Percentiles rank a stretch among this genome's conserved stretches.
phyloP scores from a whole-genome alignment of 2,113 vertebrate genomes.

The Symphodus melops region DNA sequence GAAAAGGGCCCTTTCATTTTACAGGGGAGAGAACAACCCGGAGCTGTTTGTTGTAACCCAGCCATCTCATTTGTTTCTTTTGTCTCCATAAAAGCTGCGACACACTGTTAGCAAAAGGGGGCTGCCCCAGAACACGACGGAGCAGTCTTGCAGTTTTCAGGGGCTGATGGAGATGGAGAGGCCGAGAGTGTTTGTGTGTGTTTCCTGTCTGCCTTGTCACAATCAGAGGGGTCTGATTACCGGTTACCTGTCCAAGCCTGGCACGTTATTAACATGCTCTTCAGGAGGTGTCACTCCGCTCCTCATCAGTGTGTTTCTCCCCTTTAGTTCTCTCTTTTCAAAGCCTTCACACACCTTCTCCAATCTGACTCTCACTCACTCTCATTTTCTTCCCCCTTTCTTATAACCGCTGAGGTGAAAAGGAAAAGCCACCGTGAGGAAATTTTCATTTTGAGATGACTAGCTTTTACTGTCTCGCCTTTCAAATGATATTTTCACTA shows the following conservation, averaged over 20 bases:
- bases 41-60: constrained; percentile 73
- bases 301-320: constrained; percentile 61
- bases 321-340: constrained; percentile 34
- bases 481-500: constrained; percentile 77
- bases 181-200: constrained; percentile 41
- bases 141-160: constrained; percentile 49
- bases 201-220: constrained; percentile 59
- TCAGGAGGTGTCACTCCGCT: constrained; percentile 71
- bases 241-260: constrained; percentile 67
- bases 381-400: constrained; percentile 19
- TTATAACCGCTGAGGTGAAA: constrained; percentile 69
- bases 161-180: constrained; percentile 67
- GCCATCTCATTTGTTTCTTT: constrained; percentile 76
- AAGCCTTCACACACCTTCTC: constrained; percentile 17
- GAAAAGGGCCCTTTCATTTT: constrained; percentile 59
- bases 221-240: constrained; percentile 77
- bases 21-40: constrained; percentile 62
- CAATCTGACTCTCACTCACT: constrained; percentile 27
- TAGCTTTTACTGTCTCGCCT: constrained; percentile 73
- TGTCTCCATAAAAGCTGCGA: constrained; percentile 69
- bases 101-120: constrained; percentile 66
- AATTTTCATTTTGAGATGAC: constrained; percentile 76
- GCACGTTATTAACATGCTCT: constrained; percentile 75
- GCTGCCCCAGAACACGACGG: constrained; percentile 61
- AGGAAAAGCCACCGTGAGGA: constrained; percentile 71